A percentile compares a stretch with the other conserved stretches of the same genome.
Evolutionary conservation across 2,113 vertebrate genomes (phyloP).

Genomic region (Pongo abelii): DNA sequence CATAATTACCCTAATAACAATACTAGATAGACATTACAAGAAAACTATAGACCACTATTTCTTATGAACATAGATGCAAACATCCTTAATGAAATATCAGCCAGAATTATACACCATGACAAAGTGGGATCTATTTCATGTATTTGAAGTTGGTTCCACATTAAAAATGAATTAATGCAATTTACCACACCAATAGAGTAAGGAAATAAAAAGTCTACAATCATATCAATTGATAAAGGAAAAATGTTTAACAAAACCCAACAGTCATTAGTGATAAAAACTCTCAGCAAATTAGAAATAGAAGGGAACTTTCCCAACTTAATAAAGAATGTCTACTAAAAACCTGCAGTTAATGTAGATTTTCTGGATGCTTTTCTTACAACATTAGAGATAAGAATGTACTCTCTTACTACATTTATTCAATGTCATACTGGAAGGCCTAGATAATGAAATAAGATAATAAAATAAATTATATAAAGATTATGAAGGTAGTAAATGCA

Average conservation of each 20-base stretch:
- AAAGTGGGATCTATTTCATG: too few relatives aligned
- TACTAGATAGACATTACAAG: too few relatives aligned
- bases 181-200: background rate
- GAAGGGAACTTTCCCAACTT: background rate
- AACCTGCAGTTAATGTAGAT: background rate
- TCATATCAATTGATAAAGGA: background rate
- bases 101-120: too few relatives aligned
- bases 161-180: background rate
- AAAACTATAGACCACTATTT: too few relatives aligned
- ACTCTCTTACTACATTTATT: background rate
- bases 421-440: background rate
- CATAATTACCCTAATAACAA: too few relatives aligned
- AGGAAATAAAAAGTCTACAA: background rate
- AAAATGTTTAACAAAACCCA: background rate
- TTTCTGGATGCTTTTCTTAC: too few relatives aligned
- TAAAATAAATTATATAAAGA: background rate
- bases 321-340: background rate
- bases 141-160: too few relatives aligned
- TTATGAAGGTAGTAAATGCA: background rate
- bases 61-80: too few relatives aligned
- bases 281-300: background rate
- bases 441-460: background rate
- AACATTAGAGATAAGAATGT: background rate
- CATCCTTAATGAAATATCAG: too few relatives aligned
- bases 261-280: background rate